These are phyloP conservation scores for Hymenopus coronatus DNA, from an alignment of 2,888 invertebrate genomes.

Conservation along the genomic window DNA sequence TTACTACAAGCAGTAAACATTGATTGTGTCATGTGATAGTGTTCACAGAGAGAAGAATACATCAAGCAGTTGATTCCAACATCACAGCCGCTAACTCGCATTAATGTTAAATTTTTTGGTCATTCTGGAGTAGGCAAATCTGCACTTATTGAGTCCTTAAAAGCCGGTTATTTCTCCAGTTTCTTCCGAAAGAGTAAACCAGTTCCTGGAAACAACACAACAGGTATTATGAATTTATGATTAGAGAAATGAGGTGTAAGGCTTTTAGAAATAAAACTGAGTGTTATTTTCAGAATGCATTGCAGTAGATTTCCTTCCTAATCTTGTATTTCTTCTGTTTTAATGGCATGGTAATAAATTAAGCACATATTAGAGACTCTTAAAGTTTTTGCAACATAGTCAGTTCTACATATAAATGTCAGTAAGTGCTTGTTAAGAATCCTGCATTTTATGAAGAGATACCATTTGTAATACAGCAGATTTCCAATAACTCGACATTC, in stretches of 20 bases:
- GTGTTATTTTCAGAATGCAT: neutral
- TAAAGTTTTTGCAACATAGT: too few species aligned
- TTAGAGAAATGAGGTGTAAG: neutral
- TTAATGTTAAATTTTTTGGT: slow-evolving; percentile 69
- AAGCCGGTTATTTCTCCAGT: slow-evolving; percentile 65
- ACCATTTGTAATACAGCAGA: too few species aligned
- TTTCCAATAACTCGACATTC: too few species aligned
- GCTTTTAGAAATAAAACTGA: neutral
- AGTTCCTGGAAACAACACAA: slow-evolving; percentile 37
- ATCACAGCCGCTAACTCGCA: slow-evolving; percentile 54
- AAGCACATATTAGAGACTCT: too few species aligned
- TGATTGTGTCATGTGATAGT: slow-evolving; percentile 33
- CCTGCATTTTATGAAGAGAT: too few species aligned
- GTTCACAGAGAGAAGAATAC: slow-evolving; percentile 50
- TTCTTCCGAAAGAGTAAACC: slow-evolving; percentile 60
- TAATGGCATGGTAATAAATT: too few species aligned
- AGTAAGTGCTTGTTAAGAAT: too few species aligned
- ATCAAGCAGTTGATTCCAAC: slow-evolving; percentile 63
- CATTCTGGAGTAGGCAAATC: slow-evolving; percentile 72
- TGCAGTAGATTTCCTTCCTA: too few species aligned
- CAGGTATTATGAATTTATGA: neutral
- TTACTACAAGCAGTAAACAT: neutral
- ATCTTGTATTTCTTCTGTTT: too few species aligned
- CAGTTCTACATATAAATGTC: too few species aligned
- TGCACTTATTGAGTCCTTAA: slow-evolving; percentile 62